Conservation (phyloP, 1,140 invertebrate species). For the Drosophila micromelanica region DNA sequence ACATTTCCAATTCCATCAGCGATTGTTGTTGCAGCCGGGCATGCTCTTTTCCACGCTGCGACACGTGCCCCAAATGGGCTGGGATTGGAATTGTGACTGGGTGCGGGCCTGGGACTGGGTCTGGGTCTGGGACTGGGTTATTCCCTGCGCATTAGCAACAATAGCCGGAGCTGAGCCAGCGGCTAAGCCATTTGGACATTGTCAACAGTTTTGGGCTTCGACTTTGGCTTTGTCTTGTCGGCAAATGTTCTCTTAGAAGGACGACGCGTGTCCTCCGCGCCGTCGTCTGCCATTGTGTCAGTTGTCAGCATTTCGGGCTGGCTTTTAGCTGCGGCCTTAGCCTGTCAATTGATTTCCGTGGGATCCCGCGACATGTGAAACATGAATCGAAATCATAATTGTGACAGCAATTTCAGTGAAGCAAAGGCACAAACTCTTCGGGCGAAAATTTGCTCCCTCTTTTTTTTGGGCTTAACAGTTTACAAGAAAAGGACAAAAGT, state of each 20-base stretch:
- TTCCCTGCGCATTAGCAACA: slow-evolving; percentile 70
- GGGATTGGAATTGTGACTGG: slow-evolving; percentile 5
- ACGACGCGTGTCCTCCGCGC: slow-evolving; percentile 58
- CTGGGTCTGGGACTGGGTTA: slow-evolving; percentile 29
- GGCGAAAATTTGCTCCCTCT: background rate
- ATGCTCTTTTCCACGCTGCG: slow-evolving; percentile 41
- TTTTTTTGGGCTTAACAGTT: too few relatives aligned
- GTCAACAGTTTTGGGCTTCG: slow-evolving; percentile 70
- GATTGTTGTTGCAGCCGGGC: slow-evolving; percentile 1
- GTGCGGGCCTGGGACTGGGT: slow-evolving; percentile 31
- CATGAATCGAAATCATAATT: slow-evolving; percentile 77
- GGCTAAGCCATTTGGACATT: slow-evolving; percentile 71
- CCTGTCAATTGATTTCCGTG: slow-evolving; percentile 70
- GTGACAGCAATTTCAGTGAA: slow-evolving; percentile 30
- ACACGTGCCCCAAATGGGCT: slow-evolving; percentile 28
- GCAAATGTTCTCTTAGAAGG: slow-evolving; percentile 9
- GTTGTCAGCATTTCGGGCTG: slow-evolving; percentile 71
- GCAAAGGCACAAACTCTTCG: background rate
- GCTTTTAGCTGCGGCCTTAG: slow-evolving; percentile 58
- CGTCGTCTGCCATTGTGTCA: slow-evolving; percentile 36
- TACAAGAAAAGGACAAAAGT: too few relatives aligned
- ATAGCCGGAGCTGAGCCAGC: slow-evolving; percentile 5
- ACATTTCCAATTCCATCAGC: slow-evolving; percentile 7
- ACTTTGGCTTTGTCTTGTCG: slow-evolving; percentile 59
- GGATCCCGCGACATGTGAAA: slow-evolving; percentile 51